Conservation (phyloP, 2,888 invertebrate genomes). For the Bugula neritina region DNA sequence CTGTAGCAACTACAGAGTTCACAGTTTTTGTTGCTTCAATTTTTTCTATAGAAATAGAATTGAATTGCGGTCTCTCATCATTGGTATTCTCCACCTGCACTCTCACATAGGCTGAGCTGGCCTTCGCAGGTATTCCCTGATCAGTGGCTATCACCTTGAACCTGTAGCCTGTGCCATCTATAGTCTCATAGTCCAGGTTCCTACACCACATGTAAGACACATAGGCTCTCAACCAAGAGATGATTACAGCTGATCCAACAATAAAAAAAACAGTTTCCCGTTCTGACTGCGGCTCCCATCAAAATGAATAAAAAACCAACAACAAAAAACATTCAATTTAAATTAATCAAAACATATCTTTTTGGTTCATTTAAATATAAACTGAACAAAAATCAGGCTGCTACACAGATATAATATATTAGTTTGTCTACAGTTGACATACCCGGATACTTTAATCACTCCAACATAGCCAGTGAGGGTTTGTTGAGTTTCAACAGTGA, state of each 20-base stretch:
- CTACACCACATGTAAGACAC: no score
- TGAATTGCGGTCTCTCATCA: conserved; percentile 75
- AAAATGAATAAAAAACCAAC: no score
- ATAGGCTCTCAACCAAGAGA: no score
- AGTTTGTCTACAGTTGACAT: no score
- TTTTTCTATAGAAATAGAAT: conserved; percentile 9
- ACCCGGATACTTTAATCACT: conserved; percentile 41
- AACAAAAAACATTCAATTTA: not conserved
- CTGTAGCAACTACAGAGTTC: conserved; percentile 81
- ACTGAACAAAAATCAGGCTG: no score
- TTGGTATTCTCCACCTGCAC: conserved; percentile 97
- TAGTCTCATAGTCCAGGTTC: conserved; percentile 46
- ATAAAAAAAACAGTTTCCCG: no score
- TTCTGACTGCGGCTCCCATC: no score
- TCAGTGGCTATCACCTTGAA: conserved; percentile 89
- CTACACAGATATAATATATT: no score
- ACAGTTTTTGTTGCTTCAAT: conserved; percentile 12
- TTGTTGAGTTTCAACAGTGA: conserved; percentile 41
- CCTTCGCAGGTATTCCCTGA: conserved; percentile 85
- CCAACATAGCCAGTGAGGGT: conserved; percentile 35
- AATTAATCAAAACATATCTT: conserved; percentile 8
- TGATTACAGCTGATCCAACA: no score
- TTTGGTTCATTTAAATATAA: no score
- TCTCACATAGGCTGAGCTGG: conserved; percentile 85
- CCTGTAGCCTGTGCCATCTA: conserved; percentile 62